Evolutionary conservation across 92 coral and sea anemone genomes (phyloP).

Genomic region (Heteractis magnifica): DNA sequence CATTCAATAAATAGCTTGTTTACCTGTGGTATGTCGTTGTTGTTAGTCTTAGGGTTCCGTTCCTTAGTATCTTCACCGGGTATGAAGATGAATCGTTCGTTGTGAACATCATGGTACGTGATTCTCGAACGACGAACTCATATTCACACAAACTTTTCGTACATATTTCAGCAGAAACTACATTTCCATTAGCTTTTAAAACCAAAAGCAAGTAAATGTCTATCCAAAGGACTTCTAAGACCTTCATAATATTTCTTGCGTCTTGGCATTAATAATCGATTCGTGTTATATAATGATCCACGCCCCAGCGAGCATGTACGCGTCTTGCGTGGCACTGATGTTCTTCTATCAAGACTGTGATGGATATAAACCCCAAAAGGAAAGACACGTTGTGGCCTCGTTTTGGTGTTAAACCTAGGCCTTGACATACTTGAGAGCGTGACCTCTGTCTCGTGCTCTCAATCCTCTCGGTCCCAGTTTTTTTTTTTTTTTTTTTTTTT

Average conservation of each 20-base stretch:
- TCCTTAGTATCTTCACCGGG: constrained; percentile 15
- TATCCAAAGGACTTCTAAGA: not conserved
- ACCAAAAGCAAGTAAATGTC: not conserved
- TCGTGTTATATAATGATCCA: too few relatives aligned
- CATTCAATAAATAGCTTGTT: not conserved
- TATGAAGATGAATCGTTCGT: constrained; percentile 1
- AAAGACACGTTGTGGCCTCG: too few relatives aligned
- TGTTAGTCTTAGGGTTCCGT: constrained; percentile 28
- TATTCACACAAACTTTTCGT: constrained; percentile 21
- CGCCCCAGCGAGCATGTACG: not conserved
- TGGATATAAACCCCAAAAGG: too few relatives aligned
- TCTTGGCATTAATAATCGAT: not conserved
- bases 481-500: too few relatives aligned
- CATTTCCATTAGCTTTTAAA: not conserved
- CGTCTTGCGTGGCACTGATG: not conserved
- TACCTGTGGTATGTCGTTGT: constrained; percentile 33
- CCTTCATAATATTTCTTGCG: not conserved
- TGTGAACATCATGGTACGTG: constrained; percentile 45
- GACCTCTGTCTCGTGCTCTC: too few relatives aligned
- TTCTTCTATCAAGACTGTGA: too few relatives aligned
- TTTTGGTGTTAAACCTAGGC: too few relatives aligned
- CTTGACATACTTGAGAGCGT: too few relatives aligned
- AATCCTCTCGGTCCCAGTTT: too few relatives aligned
- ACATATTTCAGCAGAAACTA: constrained; percentile 9
- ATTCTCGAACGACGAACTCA: constrained; percentile 39